These are phyloP conservation scores for Glareola pratincola DNA, from an alignment of 2,113 vertebrate genomes.

Conservation along the genomic window DNA sequence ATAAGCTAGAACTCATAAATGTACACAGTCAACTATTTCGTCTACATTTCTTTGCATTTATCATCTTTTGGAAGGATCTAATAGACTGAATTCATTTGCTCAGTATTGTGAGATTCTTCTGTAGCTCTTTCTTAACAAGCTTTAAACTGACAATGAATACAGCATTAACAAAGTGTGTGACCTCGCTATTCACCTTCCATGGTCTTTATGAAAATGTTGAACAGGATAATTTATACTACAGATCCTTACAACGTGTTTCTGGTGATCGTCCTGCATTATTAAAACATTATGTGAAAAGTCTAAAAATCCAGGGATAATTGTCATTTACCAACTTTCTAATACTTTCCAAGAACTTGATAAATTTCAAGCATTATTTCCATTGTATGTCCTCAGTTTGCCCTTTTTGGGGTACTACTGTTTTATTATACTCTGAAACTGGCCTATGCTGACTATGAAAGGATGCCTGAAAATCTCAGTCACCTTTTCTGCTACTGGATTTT, in stretches of 20 bases:
- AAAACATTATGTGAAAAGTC: background rate
- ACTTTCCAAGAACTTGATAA: background rate
- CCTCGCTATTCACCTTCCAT: background rate
- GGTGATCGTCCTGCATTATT: background rate
- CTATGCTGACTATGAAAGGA: background rate
- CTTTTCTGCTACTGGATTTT: background rate
- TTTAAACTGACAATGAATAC: background rate
- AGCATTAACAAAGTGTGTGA: background rate
- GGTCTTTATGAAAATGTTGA: conserved; percentile 10
- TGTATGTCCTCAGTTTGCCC: background rate
- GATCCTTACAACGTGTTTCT: background rate
- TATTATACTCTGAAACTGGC: background rate
- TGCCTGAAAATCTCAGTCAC: background rate
- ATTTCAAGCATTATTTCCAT: background rate
- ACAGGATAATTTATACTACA: background rate
- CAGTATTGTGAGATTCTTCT: background rate
- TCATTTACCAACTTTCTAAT: background rate
- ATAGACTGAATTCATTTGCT: background rate
- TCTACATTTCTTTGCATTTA: background rate
- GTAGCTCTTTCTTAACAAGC: background rate
- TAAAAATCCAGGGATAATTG: background rate
- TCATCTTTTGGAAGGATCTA: background rate
- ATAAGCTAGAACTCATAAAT: background rate
- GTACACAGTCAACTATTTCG: background rate
- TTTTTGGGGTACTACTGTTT: background rate